Base-by-base conservation (phyloP, 2,888 invertebrate species). In the Nasonia oneida region DNA sequence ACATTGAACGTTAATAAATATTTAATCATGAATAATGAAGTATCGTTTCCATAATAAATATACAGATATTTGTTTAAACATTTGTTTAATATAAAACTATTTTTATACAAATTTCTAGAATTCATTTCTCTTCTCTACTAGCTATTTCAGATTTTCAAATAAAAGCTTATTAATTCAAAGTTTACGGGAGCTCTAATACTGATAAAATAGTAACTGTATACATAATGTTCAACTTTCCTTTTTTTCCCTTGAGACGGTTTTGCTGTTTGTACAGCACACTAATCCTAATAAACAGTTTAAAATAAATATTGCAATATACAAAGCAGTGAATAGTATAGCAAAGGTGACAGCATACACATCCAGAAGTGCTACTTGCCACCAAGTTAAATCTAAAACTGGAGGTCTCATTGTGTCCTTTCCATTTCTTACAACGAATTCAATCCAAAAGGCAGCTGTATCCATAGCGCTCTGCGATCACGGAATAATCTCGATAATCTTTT, bases 291-390 rank as follows among this genome's bases (percentile, higher is more conserved):
- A 42, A 42, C 18, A 0, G 1, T 23, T n/a, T 1, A 23, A 1
- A 14, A 73, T 6, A 8, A 39, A 5, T 42, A 12, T 47, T 0
- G 47, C 47, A 23, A 47, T 23, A n/a, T 12, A 73, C 2, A 23
- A 23, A 73, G 12, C 5, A 18, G 6, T 18, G 33, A 70, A 3
- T 1, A 85, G 0, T 50, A 12, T 64, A 15, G 15, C 14, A 50
- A 84, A 29, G 47, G 39, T 18, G 4, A 89, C 83, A 6, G 79
- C 84, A 57, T 88, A 88, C 1, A 93, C 89, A 77, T 93, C 93
- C 0, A 93, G 5, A 0, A 92, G 85, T 4, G 88, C 79, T 4
- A 90, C 10, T 84, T 93, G 90, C 92, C 92, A 93, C 93, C 93
- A 93, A 0, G 88, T n/a, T 53, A 93, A 84, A 78, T 92, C 88